Base-by-base conservation (phyloP, 2,113 vertebrate species). In the Orthonyx spaldingii region DNA sequence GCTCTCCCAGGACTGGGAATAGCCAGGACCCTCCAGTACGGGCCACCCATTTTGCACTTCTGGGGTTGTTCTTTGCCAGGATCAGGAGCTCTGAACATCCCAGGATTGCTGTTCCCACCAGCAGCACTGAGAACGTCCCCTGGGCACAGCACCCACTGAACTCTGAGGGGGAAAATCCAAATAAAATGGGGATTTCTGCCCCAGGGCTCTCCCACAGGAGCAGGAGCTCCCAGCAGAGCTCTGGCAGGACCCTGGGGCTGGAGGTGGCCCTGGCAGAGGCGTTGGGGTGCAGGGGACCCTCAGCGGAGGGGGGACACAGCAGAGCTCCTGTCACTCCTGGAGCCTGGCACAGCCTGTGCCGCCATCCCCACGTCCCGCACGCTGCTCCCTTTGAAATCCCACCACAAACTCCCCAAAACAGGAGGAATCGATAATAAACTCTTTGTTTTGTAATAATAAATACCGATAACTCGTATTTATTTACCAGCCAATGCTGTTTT, bases 321-420 rank as follows among this genome's bases (percentile, higher is more conserved):
- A 57, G 56, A 11, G 22, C 6, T n/a, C n/a, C n/a, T n/a, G 13
- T 18, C 42, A 7, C 63, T 8, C 7, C 63, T 7, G 27, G 39
- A 2, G 26, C 61, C n/a, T 14, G 27, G 26, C 26, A 13, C 60
- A 24, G 32, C 42, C 68, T 39, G 35, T 23, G 8, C 49, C 68
- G 11, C 30, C 50, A 3, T 2, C 59, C 30, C 16, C 13, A 1
- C 0, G 3, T 17, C 32, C 27, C 32, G 17, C 0, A 16, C 7
- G 1, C 42, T 3, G 2, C 19, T 37, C 61, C 63, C 50, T 49
- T 13, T 2, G 26, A 47, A 23, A 50, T 46, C 55, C 44, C 53
- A 1, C 56, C 0, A 0, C 13, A 9, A 24, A 7, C 33, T 50
- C 59, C 10, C 16, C 13, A 28, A 33, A 76, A 16, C 22, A 17